Evolutionary conservation across 2,797 vertebrate species (phyloP).

Genomic region (Halcyon leucocephala): DNA sequence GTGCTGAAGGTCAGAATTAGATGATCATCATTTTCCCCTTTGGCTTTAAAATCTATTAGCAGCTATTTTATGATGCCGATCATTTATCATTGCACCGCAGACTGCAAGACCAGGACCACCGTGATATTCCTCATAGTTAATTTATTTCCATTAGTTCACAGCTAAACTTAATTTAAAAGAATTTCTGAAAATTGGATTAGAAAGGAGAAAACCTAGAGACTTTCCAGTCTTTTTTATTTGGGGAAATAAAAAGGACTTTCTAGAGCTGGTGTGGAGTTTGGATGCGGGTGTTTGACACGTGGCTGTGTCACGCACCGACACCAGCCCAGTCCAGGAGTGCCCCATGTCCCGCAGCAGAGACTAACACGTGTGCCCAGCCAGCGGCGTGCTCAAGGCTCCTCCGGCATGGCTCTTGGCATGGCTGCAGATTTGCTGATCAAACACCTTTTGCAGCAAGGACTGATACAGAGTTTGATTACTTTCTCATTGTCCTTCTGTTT

Average conservation of each 20-base stretch:
- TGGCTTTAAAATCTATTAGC: slow-evolving; percentile 65
- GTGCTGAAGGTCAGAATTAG: slow-evolving; percentile 23
- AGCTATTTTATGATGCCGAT: slow-evolving; percentile 41
- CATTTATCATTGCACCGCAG: neutral
- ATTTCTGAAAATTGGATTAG: slow-evolving; percentile 31
- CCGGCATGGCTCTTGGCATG: neutral
- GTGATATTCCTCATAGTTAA: slow-evolving; percentile 50
- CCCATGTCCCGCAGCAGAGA: neutral
- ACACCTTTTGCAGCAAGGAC: slow-evolving; percentile 41
- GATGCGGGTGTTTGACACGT: neutral
- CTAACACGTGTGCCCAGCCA: neutral
- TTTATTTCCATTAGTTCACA: slow-evolving; percentile 64
- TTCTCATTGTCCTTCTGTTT: slow-evolving; percentile 25
- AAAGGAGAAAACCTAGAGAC: neutral
- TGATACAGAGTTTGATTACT: slow-evolving; percentile 12
- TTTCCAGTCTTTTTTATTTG: neutral
- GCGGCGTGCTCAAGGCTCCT: slow-evolving; percentile 6
- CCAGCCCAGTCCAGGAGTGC: neutral
- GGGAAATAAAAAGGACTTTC: neutral
- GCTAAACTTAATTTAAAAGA: slow-evolving; percentile 58
- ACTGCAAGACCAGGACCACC: slow-evolving; percentile 50
- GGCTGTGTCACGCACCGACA: neutral
- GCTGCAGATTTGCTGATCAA: slow-evolving; percentile 60
- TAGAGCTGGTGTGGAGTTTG: neutral
- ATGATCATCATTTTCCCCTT: slow-evolving; percentile 34